Evolutionary conservation across 2,113 vertebrate species (phyloP), one percentile per base, ranked within the genome.

Genomic region (Myotis davidii): DNA sequence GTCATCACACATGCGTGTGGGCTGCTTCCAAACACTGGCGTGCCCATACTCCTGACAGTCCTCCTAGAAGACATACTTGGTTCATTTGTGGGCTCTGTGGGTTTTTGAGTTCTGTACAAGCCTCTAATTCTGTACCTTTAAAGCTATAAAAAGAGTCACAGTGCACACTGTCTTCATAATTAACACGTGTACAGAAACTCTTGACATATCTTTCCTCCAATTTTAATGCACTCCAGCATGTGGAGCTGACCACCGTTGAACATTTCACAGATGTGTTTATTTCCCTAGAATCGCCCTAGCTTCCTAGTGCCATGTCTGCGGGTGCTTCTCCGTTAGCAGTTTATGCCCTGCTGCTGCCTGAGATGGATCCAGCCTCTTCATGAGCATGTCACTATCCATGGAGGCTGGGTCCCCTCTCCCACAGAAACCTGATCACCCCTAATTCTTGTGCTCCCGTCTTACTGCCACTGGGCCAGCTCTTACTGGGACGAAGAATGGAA

Each of bases 241-340:
- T 0, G 25, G 48, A 12, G 4, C 0, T 56, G 74, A n/a, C 83
- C 18, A 0, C 0, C 0, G 27, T 0, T 17, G 50, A 50, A 12
- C 72, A 5, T 21, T 72, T n/a, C 91, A 37, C 50, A 59, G 67
- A 65, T 45, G 56, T 45, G 52, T 56, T 69, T 69, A 5, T 56
- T 52, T 83, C 32, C 85, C 88, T 76, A 7, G 56, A 29, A 3
- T 56, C 45, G 16, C 20, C 29, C 42, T 32, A 0, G 9, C 17
- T 54, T 65, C 74, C 59, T 34, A 6, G 32, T 3, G 10, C 52
- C 37, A 18, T 21, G 8, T 48, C 45, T 17, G 7, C n/a, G 0
- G 0, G 2, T 6, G 6, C 39, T 56, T 52, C 37, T 64, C 23
- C 0, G 3, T 32, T 12, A 81, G 39, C 39, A 9, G 5, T 27